These are phyloP conservation scores for Lepidurus packardi DNA, from an alignment of 1,140 invertebrate species.

Conservation along the genomic window DNA sequence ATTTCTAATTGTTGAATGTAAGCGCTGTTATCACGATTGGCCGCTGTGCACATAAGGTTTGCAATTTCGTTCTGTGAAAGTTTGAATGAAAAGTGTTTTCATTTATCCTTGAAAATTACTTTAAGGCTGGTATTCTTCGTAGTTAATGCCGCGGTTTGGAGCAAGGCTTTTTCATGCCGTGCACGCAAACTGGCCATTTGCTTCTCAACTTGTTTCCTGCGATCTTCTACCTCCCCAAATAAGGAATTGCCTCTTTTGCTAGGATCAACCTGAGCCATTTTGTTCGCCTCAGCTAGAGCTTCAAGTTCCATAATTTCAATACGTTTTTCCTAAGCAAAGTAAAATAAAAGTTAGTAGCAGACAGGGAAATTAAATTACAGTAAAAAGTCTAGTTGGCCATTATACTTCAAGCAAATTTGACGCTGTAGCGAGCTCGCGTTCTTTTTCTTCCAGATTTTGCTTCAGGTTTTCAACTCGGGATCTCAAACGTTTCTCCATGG, in stretches of 20 bases:
- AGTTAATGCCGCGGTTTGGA: constrained; percentile 29
- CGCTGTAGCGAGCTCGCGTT: constrained; percentile 34
- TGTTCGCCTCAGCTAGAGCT: constrained; percentile 36
- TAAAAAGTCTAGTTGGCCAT: not conserved
- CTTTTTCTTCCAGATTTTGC: constrained; percentile 35
- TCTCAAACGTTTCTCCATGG: constrained; percentile 19
- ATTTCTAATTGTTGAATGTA: constrained; percentile 19
- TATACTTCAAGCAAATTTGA: constrained; percentile 31
- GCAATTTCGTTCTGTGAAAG: constrained; percentile 24
- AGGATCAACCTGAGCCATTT: constrained; percentile 37
- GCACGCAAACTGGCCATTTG: constrained; percentile 35
- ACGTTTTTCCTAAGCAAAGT: constrained; percentile 27
- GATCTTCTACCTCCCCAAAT: constrained; percentile 41
- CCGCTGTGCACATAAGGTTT: not conserved
- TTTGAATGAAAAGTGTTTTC: not conserved
- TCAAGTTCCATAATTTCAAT: constrained; percentile 34
- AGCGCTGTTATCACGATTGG: constrained; percentile 2
- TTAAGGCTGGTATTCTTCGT: constrained; percentile 30
- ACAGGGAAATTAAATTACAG: not conserved
- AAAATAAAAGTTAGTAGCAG: not conserved
- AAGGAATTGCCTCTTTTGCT: constrained; percentile 39
- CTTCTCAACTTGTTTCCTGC: constrained; percentile 38
- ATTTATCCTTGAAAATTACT: constrained; percentile 25
- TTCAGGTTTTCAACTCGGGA: constrained; percentile 31
- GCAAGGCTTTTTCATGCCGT: constrained; percentile 36